Evolutionary conservation across 2,797 vertebrate genomes (phyloP).

Genomic region (Microchirus variegatus): DNA sequence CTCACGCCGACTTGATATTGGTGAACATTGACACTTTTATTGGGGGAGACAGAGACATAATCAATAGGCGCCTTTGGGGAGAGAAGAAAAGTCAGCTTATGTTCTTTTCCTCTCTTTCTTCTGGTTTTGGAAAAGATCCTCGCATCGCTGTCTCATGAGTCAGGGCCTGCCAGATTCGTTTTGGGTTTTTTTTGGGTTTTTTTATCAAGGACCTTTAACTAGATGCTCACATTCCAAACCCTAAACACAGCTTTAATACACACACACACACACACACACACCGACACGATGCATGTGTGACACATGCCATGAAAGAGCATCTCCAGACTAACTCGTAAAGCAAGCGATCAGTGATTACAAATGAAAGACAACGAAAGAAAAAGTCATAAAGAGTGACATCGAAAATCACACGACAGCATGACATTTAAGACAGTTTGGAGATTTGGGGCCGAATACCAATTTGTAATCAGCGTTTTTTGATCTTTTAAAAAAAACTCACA

Average conservation of each 20-base stretch:
- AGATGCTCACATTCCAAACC: constrained; percentile 57
- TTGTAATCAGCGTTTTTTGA: constrained; percentile 4
- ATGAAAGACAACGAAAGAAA: too few species aligned
- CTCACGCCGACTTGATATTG: constrained; percentile 67
- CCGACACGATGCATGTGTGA: constrained; percentile 21
- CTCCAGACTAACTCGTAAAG: constrained; percentile 3
- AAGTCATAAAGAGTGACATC: neutral
- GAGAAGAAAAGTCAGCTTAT: constrained; percentile 59
- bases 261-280: constrained; percentile 8
- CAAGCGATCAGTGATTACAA: neutral
- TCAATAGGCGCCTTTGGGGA: constrained; percentile 74
- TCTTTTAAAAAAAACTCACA: neutral
- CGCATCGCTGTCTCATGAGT: constrained; percentile 69
- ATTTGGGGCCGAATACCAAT: constrained; percentile 6
- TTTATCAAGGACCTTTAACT: constrained; percentile 78
- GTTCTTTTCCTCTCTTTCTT: constrained; percentile 61
- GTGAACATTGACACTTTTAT: constrained; percentile 79
- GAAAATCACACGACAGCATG: neutral
- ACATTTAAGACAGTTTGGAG: constrained; percentile 8
- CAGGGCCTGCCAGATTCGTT: constrained; percentile 72
- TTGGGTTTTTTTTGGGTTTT: too few species aligned
- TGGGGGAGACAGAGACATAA: constrained; percentile 75
- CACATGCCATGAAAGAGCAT: constrained; percentile 15
- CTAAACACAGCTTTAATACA: constrained; percentile 42
- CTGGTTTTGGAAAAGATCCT: constrained; percentile 74